phyloP scores from a whole-genome alignment of 2,797 vertebrate species.

The Pseudochaenichthys georgianus region DNA sequence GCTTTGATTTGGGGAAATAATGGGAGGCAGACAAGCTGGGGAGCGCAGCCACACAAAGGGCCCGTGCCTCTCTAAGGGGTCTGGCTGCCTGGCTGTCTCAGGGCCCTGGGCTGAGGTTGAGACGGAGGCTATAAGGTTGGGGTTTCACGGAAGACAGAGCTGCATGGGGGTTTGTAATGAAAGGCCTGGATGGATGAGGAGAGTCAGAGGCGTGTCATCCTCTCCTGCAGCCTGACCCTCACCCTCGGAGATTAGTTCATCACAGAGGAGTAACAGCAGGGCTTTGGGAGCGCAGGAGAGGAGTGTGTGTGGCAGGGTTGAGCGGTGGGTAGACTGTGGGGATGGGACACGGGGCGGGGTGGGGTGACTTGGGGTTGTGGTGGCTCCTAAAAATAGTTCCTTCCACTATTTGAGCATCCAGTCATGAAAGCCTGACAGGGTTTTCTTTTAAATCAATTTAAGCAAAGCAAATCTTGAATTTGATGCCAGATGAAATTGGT shows the following conservation, averaged over 20 bases:
- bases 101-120: conserved; percentile 72
- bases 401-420: conserved; percentile 44
- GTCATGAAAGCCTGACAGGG: conserved; percentile 54
- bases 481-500: conserved; percentile 44
- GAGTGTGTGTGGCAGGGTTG: conserved; percentile 36
- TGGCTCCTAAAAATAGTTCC: conserved; percentile 68
- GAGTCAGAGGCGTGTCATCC: conserved; percentile 80
- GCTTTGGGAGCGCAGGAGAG: conserved; percentile 33
- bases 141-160: conserved; percentile 72
- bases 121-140: conserved; percentile 66
- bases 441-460: conserved; percentile 48
- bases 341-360: conserved; percentile 48
- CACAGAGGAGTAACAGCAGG: conserved; percentile 51
- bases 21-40: conserved; percentile 80
- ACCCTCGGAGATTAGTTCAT: conserved; percentile 73
- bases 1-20: conserved; percentile 84
- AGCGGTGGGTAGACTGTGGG: conserved; percentile 38
- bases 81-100: conserved; percentile 77
- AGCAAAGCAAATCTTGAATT: conserved; percentile 58
- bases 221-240: conserved; percentile 73
- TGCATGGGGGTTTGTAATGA: conserved; percentile 77
- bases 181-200: conserved; percentile 81
- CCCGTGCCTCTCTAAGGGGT: conserved; percentile 72
- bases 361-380: conserved; percentile 69
- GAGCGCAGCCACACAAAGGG: conserved; percentile 80